Evolutionary conservation across 2,797 vertebrate genomes (phyloP), one percentile per base, ranked within the genome.

Genomic region (Telmatherina bonti): DNA sequence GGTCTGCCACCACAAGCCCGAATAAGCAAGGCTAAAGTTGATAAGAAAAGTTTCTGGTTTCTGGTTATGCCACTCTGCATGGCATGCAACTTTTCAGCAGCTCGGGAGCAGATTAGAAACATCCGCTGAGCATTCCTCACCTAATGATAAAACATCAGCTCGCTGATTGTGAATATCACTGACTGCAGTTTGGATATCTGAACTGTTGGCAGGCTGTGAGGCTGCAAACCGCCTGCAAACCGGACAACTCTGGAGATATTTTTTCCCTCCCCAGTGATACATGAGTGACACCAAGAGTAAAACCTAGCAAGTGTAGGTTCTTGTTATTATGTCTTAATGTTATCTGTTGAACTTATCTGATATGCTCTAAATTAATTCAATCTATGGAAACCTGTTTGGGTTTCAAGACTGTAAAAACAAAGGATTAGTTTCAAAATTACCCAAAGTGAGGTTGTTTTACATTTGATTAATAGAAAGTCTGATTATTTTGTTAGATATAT

Each of bases 161-260:
- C 12, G 72, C 90, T 92, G 91, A 89, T 89, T 91, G 85, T 83
- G 73, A 86, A 73, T 91, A 83, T 91, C 89, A 80, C 81, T 88
- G 91, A 86, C 83, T 88, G 78, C 53, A 29, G 83, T 62, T 58
- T 36, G 1, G 59, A 83, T 76, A 87, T 85, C 84, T 90, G 85
- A 85, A 22, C 87, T 84, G 64, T 89, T 90, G 86, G 86, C 89
- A 67, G 36, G 31, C 33, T 1, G 58, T 3, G 31, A 64, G 63
- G 67, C n/a, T n/a, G n/a, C n/a, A n/a, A n/a, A n/a, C n/a, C n/a
- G n/a, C 67, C 78, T 78, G 45, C 9, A 6, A 78, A 76, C 77
- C 0, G 51, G 69, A 78, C 15, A 49, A 67, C 70, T 55, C 24
- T 26, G 58, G 62, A 74, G 70, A 70, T 36, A 58, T 58, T 56